These are phyloP conservation scores for Perca fluviatilis DNA, from an alignment of 2,113 vertebrate species.

Conservation along the genomic window DNA sequence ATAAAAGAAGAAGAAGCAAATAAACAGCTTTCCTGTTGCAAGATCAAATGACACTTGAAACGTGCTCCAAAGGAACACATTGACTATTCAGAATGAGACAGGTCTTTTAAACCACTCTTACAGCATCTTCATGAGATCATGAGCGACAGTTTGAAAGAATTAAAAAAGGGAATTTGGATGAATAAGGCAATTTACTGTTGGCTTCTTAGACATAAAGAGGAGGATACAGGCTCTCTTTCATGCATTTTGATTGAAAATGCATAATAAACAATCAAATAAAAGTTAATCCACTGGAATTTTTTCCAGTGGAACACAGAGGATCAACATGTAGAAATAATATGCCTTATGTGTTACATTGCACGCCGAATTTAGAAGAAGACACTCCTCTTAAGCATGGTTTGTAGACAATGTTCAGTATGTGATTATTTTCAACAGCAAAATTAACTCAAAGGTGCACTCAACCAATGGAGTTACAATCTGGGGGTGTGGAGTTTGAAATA, in stretches of 20 bases:
- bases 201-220: not conserved
- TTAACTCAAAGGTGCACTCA: not conserved
- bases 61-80: not conserved
- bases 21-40: not conserved
- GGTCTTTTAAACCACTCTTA: not conserved
- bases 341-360: not conserved
- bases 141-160: not conserved
- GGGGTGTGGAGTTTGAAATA: not conserved
- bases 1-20: constrained; percentile 7
- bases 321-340: not conserved
- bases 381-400: not conserved
- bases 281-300: too few relatives aligned
- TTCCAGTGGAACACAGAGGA: not conserved
- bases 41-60: constrained; percentile 24
- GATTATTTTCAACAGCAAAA: not conserved
- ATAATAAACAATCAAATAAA: not conserved
- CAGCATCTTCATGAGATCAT: not conserved
- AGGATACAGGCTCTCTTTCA: not conserved
- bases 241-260: not conserved
- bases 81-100: not conserved
- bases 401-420: not conserved
- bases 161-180: not conserved
- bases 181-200: not conserved
- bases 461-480: not conserved
- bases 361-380: not conserved